Evolutionary conservation across 2,888 invertebrate species (phyloP), one percentile per base, ranked within the genome.

Genomic region (Zaprionus obscuricornis): DNA sequence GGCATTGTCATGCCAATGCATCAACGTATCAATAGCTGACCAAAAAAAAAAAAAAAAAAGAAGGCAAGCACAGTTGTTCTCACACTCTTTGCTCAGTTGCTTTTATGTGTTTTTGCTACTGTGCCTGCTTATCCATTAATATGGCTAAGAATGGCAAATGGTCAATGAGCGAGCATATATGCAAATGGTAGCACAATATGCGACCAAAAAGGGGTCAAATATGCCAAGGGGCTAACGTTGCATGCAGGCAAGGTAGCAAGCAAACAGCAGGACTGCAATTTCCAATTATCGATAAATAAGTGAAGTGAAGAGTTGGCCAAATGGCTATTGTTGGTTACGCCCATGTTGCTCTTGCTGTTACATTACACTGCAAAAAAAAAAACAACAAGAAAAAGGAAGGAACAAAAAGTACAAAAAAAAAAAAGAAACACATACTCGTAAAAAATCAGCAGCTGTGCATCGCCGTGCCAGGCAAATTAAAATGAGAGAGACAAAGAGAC

Each of bases 251-350:
- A 45, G 10, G 16, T 37, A 20, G n/a, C 3, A 37, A 13, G 4
- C 17, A 6, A 14, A 33, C 50, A 43, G 67, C 65, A 56, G 64
- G 52, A 54, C 66, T 62, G 65, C 58, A 51, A 58, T 66, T 82
- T 82, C 68, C 78, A 81, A 85, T 85, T 85, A 85, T 78, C 82
- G 71, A 74, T 85, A 73, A 84, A 84, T 74, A 82, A 70, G 55
- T 68, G 63, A 72, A 65, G 58, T 69, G 62, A 71, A 75, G 66
- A 78, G 84, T 47, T 74, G 75, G 58, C 57, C 62, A 64, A 66
- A 59, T 66, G 66, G 10, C 13, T 27, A 42, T 49, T 66, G 46
- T 55, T 64, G 24, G n/a, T 1, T 6, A 16, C 11, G 5, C 8
- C 16, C 6, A 7, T 14, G 11, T 40, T 31, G 5, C 24, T 22